These are phyloP conservation scores for Oriolus oriolus DNA, from an alignment of 2,113 vertebrate species.

Conservation along the genomic window DNA sequence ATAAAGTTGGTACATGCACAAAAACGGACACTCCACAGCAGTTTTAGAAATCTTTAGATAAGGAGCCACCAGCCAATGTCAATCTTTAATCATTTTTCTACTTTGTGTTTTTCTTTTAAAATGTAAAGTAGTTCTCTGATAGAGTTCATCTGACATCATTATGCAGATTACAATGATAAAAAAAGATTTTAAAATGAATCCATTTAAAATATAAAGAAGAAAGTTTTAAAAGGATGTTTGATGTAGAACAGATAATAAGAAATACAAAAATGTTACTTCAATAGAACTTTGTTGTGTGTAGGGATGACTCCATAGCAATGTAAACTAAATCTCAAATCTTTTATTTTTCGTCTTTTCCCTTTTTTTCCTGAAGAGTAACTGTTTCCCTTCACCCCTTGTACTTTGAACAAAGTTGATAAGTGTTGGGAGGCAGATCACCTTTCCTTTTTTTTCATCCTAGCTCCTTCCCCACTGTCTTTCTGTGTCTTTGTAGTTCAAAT, in stretches of 20 bases:
- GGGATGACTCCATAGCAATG: neutral
- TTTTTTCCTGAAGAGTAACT: neutral
- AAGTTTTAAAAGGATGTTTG: neutral
- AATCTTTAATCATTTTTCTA: neutral
- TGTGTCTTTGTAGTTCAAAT: neutral
- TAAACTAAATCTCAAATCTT: neutral
- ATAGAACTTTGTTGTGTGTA: neutral
- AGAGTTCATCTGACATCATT: neutral
- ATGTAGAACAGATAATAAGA: neutral
- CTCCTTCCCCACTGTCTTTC: neutral
- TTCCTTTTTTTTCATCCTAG: neutral
- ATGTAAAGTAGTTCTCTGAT: slow-evolving; percentile 4
- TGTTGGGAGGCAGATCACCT: neutral
- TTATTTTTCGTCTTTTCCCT: neutral
- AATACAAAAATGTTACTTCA: neutral
- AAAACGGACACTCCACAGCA: neutral
- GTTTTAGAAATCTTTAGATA: neutral
- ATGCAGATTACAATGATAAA: neutral
- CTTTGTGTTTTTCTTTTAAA: neutral
- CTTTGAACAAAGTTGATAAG: neutral
- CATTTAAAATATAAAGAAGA: neutral
- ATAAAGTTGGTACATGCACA: neutral
- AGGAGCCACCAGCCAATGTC: neutral
- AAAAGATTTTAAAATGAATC: neutral
- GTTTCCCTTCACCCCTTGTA: neutral